These are phyloP conservation scores for Sander lucioperca DNA, from an alignment of 2,113 vertebrate genomes.

Conservation along the genomic window DNA sequence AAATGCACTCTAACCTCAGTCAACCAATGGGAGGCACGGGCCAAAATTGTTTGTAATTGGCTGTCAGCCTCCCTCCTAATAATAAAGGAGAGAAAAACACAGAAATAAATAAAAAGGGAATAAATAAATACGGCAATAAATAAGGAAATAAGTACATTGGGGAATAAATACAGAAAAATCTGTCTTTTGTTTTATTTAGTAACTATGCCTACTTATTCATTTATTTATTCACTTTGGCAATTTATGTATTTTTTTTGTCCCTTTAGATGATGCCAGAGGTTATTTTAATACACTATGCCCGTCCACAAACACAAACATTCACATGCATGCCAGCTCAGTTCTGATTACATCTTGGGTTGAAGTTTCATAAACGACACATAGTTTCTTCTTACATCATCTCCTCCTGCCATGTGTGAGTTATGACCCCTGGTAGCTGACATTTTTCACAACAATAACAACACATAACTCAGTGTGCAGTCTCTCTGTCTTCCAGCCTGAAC, in stretches of 20 bases:
- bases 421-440: constrained; percentile 50
- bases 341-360: constrained; percentile 35
- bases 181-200: not conserved
- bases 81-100: not conserved
- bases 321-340: not conserved
- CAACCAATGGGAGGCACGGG: not conserved
- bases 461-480: constrained; percentile 51
- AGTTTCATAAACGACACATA: constrained; percentile 31
- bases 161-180: not conserved
- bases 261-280: not conserved
- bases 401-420: constrained; percentile 40
- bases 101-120: not conserved
- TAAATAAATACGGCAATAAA: not conserved
- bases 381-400: constrained; percentile 29
- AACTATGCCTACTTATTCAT: not conserved
- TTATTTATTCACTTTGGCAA: not conserved
- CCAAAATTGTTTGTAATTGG: not conserved
- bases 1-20: not conserved
- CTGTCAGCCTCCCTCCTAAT: not conserved
- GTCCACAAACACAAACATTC: not conserved
- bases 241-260: not conserved
- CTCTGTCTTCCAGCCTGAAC: not conserved
- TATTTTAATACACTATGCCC: not conserved
- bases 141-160: not conserved
- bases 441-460: constrained; percentile 64